These are phyloP conservation scores for Cydia splendana DNA, from an alignment of 1,140 invertebrate genomes.

Conservation along the genomic window DNA sequence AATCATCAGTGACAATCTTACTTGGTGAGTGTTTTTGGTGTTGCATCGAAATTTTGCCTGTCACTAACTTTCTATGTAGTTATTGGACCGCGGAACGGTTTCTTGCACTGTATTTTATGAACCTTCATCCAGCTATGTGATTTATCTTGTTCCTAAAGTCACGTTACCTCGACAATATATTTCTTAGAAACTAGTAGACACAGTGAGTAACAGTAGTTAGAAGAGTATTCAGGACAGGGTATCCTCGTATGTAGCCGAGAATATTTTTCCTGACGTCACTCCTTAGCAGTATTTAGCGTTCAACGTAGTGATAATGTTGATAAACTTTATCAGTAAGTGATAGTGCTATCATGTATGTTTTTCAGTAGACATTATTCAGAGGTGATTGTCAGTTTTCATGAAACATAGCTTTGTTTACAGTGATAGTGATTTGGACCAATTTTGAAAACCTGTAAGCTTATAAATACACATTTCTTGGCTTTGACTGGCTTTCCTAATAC, in stretches of 20 bases:
- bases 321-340: conserved; percentile 68
- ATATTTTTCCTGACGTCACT: conserved; percentile 69
- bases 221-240: conserved; percentile 59
- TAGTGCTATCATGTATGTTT: conserved; percentile 57
- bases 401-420: conserved; percentile 27
- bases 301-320: conserved; percentile 60
- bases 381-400: conserved; percentile 18
- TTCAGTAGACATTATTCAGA: conserved; percentile 30
- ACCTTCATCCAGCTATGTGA: conserved; percentile 48
- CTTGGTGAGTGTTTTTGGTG: conserved; percentile 71
- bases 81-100: conserved; percentile 54
- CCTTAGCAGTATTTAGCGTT: conserved; percentile 58
- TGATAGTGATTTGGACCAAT: neutral
- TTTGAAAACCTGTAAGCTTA: conserved; percentile 10
- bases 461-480: neutral
- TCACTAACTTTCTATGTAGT: conserved; percentile 62
- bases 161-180: neutral
- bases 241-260: conserved; percentile 59
- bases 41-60: conserved; percentile 65
- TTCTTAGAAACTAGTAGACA: conserved; percentile 35
- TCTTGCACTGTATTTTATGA: conserved; percentile 41
- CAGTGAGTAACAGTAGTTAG: conserved; percentile 50
- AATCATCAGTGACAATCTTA: conserved; percentile 57
- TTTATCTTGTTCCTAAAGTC: conserved; percentile 7
- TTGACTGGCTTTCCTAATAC: conserved; percentile 5